A percentile compares a stretch with the other conserved stretches of the same genome.
Conservation (phyloP, 2,113 vertebrate species). For the Antechinus flavipes region DNA sequence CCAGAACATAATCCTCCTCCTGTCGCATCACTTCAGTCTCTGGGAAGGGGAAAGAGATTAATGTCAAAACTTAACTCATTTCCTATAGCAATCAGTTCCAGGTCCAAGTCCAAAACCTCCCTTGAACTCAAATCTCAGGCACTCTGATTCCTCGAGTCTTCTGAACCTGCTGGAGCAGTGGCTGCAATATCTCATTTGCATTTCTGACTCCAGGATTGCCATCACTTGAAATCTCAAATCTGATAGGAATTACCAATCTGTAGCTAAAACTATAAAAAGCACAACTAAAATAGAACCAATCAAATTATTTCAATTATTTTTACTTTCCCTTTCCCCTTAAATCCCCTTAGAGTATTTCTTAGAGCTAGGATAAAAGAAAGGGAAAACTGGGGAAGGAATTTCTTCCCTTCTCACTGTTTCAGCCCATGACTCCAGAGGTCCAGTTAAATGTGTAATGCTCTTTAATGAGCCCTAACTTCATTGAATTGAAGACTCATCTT, state of each 20-base stretch:
- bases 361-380: background rate
- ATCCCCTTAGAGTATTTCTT: background rate
- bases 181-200: background rate
- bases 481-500: background rate
- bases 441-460: background rate
- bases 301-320: background rate
- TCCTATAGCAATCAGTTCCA: background rate
- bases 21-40: background rate
- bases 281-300: background rate
- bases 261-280: background rate
- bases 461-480: background rate
- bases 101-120: background rate
- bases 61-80: background rate
- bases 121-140: background rate
- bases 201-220: background rate
- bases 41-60: background rate
- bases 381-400: background rate
- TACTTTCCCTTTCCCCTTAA: background rate
- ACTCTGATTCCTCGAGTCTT: background rate
- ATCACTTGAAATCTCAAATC: background rate
- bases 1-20: background rate
- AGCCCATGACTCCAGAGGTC: background rate
- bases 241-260: background rate
- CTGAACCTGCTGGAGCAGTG: background rate
- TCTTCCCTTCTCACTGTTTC: background rate